A percentile compares a stretch with the other conserved stretches of the same genome.
Conservation (phyloP, 2,113 vertebrate genomes). For the Pterocles gutturalis region DNA sequence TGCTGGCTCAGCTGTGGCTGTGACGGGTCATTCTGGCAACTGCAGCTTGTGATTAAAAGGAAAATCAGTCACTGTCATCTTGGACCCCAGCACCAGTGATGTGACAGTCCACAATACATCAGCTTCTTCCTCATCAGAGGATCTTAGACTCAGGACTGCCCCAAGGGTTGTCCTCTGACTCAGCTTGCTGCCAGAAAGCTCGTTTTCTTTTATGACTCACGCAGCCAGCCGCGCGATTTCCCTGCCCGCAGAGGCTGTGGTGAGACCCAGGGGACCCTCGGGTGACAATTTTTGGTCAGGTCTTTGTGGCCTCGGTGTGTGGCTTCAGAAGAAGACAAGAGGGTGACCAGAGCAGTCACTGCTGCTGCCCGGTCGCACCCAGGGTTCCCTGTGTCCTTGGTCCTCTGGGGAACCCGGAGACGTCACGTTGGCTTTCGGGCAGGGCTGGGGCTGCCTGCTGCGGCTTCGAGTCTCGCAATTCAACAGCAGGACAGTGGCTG, state of each 20-base stretch:
- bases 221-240: not conserved
- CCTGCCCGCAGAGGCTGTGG: not conserved
- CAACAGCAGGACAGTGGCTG: not conserved
- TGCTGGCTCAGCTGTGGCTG: not conserved
- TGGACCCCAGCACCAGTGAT: not conserved
- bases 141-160: constrained; percentile 31
- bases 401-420: accelerated
- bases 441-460: not conserved
- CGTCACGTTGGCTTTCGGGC: accelerated
- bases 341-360: not conserved
- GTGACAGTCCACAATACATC: constrained; percentile 13
- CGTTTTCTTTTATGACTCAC: not conserved
- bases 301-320: not conserved
- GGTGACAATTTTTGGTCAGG: not conserved
- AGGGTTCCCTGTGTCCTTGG: not conserved
- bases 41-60: constrained; percentile 43
- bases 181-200: not conserved
- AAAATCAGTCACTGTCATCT: constrained; percentile 51
- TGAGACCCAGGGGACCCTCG: not conserved
- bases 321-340: not conserved
- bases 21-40: constrained; percentile 29
- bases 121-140: constrained; percentile 34
- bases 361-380: not conserved
- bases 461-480: not conserved
- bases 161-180: constrained; percentile 60